Evolutionary conservation across 1,140 invertebrate species (phyloP).

Genomic region (Cotesia vestalis): DNA sequence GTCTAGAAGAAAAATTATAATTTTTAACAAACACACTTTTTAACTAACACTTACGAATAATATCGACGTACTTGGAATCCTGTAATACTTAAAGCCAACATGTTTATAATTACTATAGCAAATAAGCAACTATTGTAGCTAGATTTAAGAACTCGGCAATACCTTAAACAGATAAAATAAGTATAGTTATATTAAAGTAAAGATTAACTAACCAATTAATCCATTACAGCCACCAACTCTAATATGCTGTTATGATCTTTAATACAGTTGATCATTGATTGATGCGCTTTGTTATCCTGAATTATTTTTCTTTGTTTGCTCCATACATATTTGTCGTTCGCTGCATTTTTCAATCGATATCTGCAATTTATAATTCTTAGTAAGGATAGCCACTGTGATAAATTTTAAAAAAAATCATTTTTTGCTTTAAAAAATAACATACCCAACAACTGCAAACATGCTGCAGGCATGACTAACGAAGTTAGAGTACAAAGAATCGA

Average conservation of each 20-base stretch:
- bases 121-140: constrained; percentile 7
- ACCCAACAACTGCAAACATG: constrained; percentile 36
- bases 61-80: constrained; percentile 21
- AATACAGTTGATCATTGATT: constrained; percentile 1
- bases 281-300: neutral
- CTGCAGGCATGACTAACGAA: constrained; percentile 36
- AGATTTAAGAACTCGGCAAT: constrained; percentile 12
- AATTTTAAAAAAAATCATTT: constrained; percentile 4
- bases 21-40: neutral
- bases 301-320: neutral
- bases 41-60: neutral
- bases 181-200: neutral
- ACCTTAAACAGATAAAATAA: constrained; percentile 17
- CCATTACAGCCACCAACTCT: constrained; percentile 10
- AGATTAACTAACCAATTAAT: constrained; percentile 1
- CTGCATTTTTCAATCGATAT: neutral
- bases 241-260: constrained; percentile 11
- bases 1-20: constrained; percentile 12
- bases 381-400: neutral
- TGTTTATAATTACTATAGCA: neutral
- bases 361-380: neutral
- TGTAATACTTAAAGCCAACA: constrained; percentile 24
- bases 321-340: neutral
- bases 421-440: constrained; percentile 10
- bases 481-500: constrained; percentile 32